These are phyloP conservation scores for Watsonalla binaria DNA, from an alignment of 2,888 invertebrate genomes.

Conservation along the genomic window DNA sequence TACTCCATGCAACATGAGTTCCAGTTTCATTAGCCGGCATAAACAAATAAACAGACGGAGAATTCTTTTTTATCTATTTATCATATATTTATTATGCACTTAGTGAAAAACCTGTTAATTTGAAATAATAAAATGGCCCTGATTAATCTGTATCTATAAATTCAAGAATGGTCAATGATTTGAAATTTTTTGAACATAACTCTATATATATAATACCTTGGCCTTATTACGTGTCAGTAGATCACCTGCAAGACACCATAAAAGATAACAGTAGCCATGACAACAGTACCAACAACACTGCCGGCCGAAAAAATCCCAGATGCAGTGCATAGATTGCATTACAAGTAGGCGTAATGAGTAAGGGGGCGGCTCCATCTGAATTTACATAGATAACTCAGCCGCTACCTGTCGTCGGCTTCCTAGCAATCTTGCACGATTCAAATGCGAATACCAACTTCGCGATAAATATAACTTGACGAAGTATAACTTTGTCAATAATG, in stretches of 20 bases:
- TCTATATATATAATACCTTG: conserved; percentile 6
- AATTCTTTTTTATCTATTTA: too few relatives aligned
- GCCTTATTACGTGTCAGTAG: conserved; percentile 16
- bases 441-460: not conserved
- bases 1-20: too few relatives aligned
- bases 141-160: too few relatives aligned
- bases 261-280: conserved; percentile 57
- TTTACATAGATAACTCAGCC: conserved; percentile 65
- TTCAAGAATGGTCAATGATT: too few relatives aligned
- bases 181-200: too few relatives aligned
- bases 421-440: conserved; percentile 7
- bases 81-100: too few relatives aligned
- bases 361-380: conserved; percentile 48
- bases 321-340: conserved; percentile 75
- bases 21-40: too few relatives aligned
- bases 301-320: conserved; percentile 65
- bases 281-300: conserved; percentile 56
- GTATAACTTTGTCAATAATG: not conserved
- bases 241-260: conserved; percentile 26
- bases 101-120: too few relatives aligned
- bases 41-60: too few relatives aligned
- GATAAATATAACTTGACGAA: not conserved
- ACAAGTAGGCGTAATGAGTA: conserved; percentile 65
- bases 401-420: conserved; percentile 16
- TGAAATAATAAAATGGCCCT: too few relatives aligned